Evolutionary conservation across 2,113 vertebrate species (phyloP).

Genomic region (Rhabdomys dilectus): DNA sequence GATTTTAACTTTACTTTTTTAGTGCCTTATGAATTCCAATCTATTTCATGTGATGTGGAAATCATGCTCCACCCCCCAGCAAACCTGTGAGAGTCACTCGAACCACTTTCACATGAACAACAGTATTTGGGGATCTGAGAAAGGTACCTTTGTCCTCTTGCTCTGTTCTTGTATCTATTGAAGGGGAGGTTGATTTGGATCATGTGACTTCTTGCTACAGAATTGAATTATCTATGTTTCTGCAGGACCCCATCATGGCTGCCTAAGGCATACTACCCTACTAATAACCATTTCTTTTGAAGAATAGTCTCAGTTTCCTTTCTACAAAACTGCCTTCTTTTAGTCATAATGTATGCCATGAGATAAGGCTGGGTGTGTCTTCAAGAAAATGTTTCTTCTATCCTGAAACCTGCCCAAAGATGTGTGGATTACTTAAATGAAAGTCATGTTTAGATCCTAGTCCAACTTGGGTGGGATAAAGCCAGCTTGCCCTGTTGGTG

Average conservation of each 20-base stretch:
- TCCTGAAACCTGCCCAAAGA: background rate
- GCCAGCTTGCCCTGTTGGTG: background rate
- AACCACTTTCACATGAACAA: background rate
- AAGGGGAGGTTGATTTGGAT: background rate
- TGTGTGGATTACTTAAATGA: slow-evolving; percentile 12
- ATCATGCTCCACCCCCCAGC: background rate
- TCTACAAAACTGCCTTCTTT: background rate
- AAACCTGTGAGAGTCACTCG: background rate
- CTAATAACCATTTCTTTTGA: background rate
- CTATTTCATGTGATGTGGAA: background rate
- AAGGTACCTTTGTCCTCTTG: background rate
- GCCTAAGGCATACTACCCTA: background rate
- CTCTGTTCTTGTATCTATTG: background rate
- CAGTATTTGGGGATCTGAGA: background rate
- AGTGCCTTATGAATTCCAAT: background rate
- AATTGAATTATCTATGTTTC: no score
- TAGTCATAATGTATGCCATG: background rate
- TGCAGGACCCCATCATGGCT: no score
- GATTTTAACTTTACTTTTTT: background rate
- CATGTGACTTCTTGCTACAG: background rate
- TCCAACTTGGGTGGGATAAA: background rate
- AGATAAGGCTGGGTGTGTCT: slow-evolving; percentile 27
- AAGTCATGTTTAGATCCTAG: slow-evolving; percentile 19
- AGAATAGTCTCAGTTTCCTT: background rate
- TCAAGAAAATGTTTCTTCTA: slow-evolving; percentile 51